Base-by-base conservation (phyloP, 2,888 invertebrate species). In the Tanytarsus gracilentus region DNA sequence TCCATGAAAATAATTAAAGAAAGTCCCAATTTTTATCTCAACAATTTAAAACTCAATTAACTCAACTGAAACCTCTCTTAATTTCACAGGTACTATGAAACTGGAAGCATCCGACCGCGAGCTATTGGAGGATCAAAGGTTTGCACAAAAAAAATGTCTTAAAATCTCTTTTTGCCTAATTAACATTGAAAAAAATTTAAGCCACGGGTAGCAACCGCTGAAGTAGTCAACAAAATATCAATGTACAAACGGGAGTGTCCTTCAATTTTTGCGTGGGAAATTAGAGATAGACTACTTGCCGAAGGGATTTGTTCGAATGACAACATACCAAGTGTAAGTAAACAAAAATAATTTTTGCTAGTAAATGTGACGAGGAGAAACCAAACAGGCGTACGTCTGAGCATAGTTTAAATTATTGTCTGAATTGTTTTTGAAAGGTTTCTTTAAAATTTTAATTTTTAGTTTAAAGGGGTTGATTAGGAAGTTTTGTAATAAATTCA, bases 121-220 rank as follows among this genome's bases (percentile, higher is more conserved):
- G 96, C 96, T 66, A 97, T 97, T 72, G 96, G 97, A 63, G 97
- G 97, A 64, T 94, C 93, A 61, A 96, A n/a, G n/a, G n/a, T n/a
- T n/a, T n/a, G n/a, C n/a, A n/a, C n/a, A n/a, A n/a, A n/a, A n/a
- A n/a, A n/a, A n/a, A n/a, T n/a, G n/a, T n/a, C n/a, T n/a, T n/a
- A n/a, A n/a, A n/a, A n/a, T n/a, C n/a, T n/a, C n/a, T n/a, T n/a
- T n/a, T n/a, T n/a, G n/a, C n/a, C n/a, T n/a, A n/a, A n/a, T n/a
- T n/a, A n/a, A n/a, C n/a, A n/a, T n/a, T n/a, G n/a, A n/a, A n/a
- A n/a, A n/a, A n/a, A n/a, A n/a, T n/a, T n/a, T n/a, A n/a, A 96
- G 75, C 96, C 96, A 9, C 82, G 96, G 66, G 96, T 95, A 62
- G 95, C 94, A 63, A 95, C 95, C 56, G 88, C 88, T 60, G 88